phyloP scores from a whole-genome alignment of 2,113 vertebrate genomes.

The Rhea pennata region DNA sequence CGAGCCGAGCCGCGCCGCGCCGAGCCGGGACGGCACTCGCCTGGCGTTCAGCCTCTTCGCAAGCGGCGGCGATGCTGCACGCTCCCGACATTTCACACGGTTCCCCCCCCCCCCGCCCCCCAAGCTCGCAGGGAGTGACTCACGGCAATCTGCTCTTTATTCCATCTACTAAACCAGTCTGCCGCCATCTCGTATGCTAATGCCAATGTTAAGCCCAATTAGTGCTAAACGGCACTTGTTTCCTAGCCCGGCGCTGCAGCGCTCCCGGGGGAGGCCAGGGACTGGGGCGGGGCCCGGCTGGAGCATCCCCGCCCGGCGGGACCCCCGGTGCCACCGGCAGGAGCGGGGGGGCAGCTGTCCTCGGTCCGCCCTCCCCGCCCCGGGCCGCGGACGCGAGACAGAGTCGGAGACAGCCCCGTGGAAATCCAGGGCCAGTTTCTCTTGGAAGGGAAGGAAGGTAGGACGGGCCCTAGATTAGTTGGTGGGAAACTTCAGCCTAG shows the following conservation, averaged over 20 bases:
- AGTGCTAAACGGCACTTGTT: neutral
- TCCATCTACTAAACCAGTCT: neutral
- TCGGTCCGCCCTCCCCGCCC: too few species aligned
- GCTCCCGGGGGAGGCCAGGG: neutral
- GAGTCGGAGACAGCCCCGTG: neutral
- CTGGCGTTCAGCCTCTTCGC: neutral
- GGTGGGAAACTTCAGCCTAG: neutral
- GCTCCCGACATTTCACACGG: neutral
- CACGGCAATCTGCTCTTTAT: slow-evolving; percentile 42
- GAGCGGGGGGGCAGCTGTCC: neutral
- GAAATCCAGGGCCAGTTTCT: too few species aligned
- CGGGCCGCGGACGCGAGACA: neutral
- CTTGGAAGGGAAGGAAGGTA: neutral
- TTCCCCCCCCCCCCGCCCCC: too few species aligned
- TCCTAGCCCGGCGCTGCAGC: neutral
- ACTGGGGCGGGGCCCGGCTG: too few species aligned
- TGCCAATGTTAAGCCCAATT: neutral
- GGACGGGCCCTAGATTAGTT: neutral
- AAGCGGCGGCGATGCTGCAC: neutral
- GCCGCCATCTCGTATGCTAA: slow-evolving; percentile 38
- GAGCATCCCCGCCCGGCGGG: neutral
- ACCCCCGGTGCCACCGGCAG: neutral
- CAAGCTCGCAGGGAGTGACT: slow-evolving; percentile 28
- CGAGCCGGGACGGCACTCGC: neutral
- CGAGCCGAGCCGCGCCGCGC: neutral